Conservation (phyloP, 2,797 vertebrate genomes). For the Bradypodion pumilum region DNA sequence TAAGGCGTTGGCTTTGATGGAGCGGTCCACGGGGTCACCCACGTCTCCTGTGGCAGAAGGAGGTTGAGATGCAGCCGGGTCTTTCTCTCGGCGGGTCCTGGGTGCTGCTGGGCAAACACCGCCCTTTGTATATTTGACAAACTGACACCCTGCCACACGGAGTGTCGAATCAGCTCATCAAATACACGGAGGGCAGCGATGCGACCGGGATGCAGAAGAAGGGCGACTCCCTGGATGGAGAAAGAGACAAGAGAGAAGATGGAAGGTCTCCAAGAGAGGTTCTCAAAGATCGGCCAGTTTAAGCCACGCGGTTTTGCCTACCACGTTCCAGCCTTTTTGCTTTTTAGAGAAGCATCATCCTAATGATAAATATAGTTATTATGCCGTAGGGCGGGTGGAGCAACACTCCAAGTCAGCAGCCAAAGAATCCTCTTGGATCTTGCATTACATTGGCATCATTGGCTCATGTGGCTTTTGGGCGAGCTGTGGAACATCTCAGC, state of each 20-base stretch:
- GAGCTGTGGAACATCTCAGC: too few relatives aligned
- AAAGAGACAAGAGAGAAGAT: neutral
- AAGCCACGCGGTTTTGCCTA: too few relatives aligned
- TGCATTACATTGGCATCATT: too few relatives aligned
- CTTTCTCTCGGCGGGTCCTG: fast-evolving
- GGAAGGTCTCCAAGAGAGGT: neutral
- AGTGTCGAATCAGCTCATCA: slow-evolving; percentile 99
- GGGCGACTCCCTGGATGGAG: neutral
- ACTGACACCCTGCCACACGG: slow-evolving; percentile 96
- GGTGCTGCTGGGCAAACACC: slow-evolving; percentile 77
- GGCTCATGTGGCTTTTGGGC: too few relatives aligned
- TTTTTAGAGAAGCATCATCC: too few relatives aligned
- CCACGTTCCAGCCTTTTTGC: too few relatives aligned
- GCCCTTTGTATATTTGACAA: slow-evolving; percentile 99
- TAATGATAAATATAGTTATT: too few relatives aligned
- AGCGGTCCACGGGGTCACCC: neutral
- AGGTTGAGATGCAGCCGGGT: neutral
- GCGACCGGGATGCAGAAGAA: slow-evolving; percentile 4
- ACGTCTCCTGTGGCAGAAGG: neutral
- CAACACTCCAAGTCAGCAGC: too few relatives aligned
- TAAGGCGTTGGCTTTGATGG: neutral
- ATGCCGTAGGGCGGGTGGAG: too few relatives aligned
- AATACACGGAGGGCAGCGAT: slow-evolving; percentile 95
- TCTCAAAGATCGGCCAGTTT: too few relatives aligned
- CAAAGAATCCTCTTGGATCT: neutral